Conservation (phyloP, 1,140 invertebrate species). For the Drosophila azteca region DNA sequence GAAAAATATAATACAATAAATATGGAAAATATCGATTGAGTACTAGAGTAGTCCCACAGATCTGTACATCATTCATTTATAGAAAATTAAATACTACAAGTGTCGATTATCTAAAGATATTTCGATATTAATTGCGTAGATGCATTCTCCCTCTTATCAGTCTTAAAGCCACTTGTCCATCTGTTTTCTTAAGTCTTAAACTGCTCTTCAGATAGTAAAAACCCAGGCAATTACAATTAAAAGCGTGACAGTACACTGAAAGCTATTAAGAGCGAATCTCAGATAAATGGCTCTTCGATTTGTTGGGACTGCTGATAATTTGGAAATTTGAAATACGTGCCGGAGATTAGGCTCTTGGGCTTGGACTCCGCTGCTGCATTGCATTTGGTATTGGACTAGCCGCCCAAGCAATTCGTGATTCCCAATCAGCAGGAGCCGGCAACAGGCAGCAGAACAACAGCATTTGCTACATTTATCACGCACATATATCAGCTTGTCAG, state of each 20-base stretch:
- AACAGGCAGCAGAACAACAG: conserved; percentile 23
- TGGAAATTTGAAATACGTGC: conserved; percentile 31
- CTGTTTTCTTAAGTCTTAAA: no score
- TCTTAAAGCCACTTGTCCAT: no score
- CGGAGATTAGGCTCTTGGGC: conserved; percentile 5
- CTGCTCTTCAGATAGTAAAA: not conserved
- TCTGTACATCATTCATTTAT: no score
- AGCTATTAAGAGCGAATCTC: conserved; percentile 24
- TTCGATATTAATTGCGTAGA: no score
- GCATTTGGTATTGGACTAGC: conserved; percentile 29
- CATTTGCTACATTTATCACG: conserved; percentile 71
- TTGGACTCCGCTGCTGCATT: conserved; percentile 5
- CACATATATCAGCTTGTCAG: conserved; percentile 79
- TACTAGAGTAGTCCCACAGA: no score
- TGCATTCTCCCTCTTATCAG: not conserved
- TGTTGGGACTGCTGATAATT: conserved; percentile 19
- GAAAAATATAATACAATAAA: no score
- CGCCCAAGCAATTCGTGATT: conserved; percentile 48
- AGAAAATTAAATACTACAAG: no score
- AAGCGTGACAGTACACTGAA: conserved; percentile 25
- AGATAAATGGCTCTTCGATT: conserved; percentile 25
- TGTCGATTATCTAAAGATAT: no score
- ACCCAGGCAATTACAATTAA: conserved; percentile 20
- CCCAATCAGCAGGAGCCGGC: conserved; percentile 59
- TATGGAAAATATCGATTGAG: no score